Evolutionary conservation across 2,113 vertebrate species (phyloP).

Genomic region (Semnopithecus entellus): DNA sequence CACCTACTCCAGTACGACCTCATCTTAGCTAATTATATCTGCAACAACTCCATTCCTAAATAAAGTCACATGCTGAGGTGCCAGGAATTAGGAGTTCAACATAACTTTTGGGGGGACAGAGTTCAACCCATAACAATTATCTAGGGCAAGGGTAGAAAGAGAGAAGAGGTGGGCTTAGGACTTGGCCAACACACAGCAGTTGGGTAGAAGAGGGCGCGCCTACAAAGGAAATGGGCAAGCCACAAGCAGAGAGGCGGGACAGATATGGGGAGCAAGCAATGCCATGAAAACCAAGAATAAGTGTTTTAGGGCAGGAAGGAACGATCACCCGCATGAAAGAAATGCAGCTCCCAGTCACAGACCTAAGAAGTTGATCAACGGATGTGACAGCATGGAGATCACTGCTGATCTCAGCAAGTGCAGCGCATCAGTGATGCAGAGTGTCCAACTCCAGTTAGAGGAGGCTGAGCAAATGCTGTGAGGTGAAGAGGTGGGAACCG

Average conservation of each 20-base stretch:
- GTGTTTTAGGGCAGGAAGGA: not conserved
- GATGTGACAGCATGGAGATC: rapidly evolving
- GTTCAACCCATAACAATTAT: not conserved
- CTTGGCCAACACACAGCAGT: not conserved
- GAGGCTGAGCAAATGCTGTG: rapidly evolving
- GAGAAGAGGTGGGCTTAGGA: not conserved
- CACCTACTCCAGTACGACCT: not conserved
- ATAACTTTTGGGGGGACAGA: not conserved
- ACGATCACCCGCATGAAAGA: rapidly evolving
- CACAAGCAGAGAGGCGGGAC: not conserved
- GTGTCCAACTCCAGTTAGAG: not conserved
- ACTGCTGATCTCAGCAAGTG: not conserved
- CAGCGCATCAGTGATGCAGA: rapidly evolving
- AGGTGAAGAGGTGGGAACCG: rapidly evolving
- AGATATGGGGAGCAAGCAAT: rapidly evolving
- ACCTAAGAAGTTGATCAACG: not conserved
- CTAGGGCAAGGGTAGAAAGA: not conserved
- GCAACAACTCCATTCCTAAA: not conserved
- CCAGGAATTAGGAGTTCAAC: not conserved
- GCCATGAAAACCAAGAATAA: not conserved
- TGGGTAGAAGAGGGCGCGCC: not conserved
- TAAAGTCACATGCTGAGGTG: not conserved
- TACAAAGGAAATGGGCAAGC: not conserved
- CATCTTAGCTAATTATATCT: not conserved
- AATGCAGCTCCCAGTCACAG: rapidly evolving